Base-by-base conservation (phyloP, 2,888 invertebrate species). In the Synergus japonicus region DNA sequence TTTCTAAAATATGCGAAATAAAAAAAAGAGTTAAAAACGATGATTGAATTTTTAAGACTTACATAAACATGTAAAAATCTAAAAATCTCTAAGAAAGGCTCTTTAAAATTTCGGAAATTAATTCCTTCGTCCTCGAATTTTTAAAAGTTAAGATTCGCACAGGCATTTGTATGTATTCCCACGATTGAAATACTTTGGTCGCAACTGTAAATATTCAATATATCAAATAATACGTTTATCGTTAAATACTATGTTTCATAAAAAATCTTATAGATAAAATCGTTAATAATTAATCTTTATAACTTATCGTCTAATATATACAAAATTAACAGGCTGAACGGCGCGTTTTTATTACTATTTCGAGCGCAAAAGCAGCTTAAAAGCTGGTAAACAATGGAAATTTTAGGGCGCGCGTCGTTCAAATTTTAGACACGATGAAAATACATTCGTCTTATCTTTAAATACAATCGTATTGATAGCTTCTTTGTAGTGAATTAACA, bases 161-260 rank as follows among this genome's bases (percentile, higher is more conserved):
- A 22, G 46, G 67, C 67, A 37, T 58, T 58, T 58, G 58, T 15
- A 18, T 73, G 37, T 73, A 73, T 73, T 73, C 37, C 54, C 73
- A 73, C 73, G 41, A 77, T 77, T 29, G 64, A 77, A 77, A 64
- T 63, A 77, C 76, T 77, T 77, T 77, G 76, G 76, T 77, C 76
- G 46, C 43, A 64, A 46, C 46, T 37, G 64, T 77, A 46, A 77
- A 77, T 64, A 49, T 73, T 73, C 73, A 58, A 73, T 73, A 73
- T 73, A 73, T 73, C 73, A 73, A 73, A 73, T 73, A 73, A 54
- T 73, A 54, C 69, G 29, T 69, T 49, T 37, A 29, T 65, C 44
- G 22, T 77, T 77, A 77, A 77, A 77, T 77, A 77, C 64, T 77
- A 77, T 65, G 65, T 43, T 73, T 44, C 64, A 77, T 77, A 77